A percentile compares a stretch with the other conserved stretches of the same genome.
phyloP scores from a whole-genome alignment of 1,140 invertebrate genomes.

The Lamellibrachia luymesi region DNA sequence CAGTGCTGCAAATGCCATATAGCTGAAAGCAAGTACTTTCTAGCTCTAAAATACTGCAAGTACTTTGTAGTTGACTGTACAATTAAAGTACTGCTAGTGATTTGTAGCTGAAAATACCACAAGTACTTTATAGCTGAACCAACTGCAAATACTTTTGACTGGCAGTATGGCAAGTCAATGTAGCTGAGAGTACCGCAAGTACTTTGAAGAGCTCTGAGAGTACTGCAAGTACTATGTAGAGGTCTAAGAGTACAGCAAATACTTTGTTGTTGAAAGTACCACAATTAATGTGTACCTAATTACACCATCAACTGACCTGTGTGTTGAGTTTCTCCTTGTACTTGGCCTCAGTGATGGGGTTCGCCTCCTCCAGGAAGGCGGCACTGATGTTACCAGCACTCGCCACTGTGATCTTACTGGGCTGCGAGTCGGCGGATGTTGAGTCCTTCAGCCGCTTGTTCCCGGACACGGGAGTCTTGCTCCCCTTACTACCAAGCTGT shows the following conservation, averaged over 20 bases:
- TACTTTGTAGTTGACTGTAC: no score
- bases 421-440: neutral
- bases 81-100: no score
- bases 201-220: no score
- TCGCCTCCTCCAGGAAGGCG: constrained; percentile 18
- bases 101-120: no score
- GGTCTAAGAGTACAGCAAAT: neutral
- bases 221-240: no score
- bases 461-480: neutral
- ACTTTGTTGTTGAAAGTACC: neutral
- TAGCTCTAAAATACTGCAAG: no score
- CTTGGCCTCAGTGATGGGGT: constrained; percentile 32
- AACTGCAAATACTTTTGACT: neutral
- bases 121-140: no score
- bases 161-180: no score
- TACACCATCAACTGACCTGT: constrained; percentile 28
- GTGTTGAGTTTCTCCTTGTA: constrained; percentile 35
- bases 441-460: neutral
- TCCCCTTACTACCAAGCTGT: constrained; percentile 15
- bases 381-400: neutral
- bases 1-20: no score
- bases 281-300: neutral
- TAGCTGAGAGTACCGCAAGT: no score
- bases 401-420: neutral
- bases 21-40: neutral